phyloP scores from a whole-genome alignment of 2,113 vertebrate species.

The Corythaeola cristata region DNA sequence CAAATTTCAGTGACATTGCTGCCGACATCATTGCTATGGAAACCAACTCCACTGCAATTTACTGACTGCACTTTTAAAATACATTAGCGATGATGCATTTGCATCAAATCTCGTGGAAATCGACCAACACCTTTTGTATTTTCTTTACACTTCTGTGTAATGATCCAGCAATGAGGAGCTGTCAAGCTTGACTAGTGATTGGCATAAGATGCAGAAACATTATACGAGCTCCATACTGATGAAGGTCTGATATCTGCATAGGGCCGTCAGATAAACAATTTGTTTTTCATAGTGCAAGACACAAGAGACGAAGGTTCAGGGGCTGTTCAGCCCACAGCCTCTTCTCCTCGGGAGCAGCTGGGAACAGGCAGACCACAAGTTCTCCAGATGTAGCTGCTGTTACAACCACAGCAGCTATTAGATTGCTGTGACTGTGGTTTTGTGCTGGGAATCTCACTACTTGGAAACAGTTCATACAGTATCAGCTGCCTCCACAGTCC shows the following conservation, averaged over 20 bases:
- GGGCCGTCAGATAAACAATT: neutral
- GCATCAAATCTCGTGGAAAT: neutral
- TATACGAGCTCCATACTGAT: neutral
- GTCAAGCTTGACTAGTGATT: conserved; percentile 1
- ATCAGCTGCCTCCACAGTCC: neutral
- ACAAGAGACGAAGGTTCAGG: neutral
- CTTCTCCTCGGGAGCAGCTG: neutral
- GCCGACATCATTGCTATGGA: conserved; percentile 1
- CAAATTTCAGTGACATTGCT: neutral
- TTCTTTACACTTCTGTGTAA: conserved; percentile 20
- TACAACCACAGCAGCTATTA: neutral
- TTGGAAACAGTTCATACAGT: neutral
- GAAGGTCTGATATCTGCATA: neutral
- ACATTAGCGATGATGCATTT: conserved; percentile 1
- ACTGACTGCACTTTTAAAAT: neutral
- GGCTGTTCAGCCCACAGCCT: neutral
- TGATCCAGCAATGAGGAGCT: neutral
- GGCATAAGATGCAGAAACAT: neutral
- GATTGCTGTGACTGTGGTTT: neutral
- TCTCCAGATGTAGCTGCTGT: neutral
- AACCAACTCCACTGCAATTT: conserved; percentile 16
- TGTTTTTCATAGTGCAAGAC: neutral
- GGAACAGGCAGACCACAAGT: neutral
- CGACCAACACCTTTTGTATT: neutral
- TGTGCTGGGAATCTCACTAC: neutral